These are phyloP conservation scores for Sesamia inferens DNA, from an alignment of 2,888 invertebrate genomes.

Conservation along the genomic window DNA sequence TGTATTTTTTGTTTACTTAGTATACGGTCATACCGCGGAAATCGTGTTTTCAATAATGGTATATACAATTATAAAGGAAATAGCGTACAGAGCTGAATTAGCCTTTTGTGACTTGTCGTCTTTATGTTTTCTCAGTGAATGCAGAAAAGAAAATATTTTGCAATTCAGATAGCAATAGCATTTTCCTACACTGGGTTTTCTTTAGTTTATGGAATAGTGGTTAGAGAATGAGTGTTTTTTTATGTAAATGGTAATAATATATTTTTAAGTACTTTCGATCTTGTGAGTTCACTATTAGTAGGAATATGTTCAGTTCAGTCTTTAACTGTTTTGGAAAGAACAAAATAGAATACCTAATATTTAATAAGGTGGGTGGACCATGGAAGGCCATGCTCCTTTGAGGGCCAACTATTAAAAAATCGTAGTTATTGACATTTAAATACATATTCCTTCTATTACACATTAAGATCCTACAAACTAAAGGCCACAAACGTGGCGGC, in stretches of 20 bases:
- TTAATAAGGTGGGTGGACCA: too few species aligned
- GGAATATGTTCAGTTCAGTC: not conserved
- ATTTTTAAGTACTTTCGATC: not conserved
- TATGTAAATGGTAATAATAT: not conserved
- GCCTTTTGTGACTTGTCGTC: conserved; percentile 15
- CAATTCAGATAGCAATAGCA: not conserved
- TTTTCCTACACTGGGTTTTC: conserved; percentile 3
- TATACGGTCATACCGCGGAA: not conserved
- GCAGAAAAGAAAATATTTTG: not conserved
- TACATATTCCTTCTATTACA: too few species aligned
- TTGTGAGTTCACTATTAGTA: not conserved
- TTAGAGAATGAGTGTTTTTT: not conserved
- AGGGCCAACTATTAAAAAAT: too few species aligned
- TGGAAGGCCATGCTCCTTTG: too few species aligned
- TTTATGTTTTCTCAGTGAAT: conserved; percentile 19
- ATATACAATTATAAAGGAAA: not conserved
- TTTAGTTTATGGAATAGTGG: not conserved
- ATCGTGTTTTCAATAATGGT: not conserved
- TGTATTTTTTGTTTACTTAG: conserved; percentile 14
- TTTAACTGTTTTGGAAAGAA: conserved; percentile 1
- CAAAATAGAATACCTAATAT: not conserved
- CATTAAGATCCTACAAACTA: too few species aligned
- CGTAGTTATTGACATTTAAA: too few species aligned
- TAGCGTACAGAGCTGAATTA: not conserved
- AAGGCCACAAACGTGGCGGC: too few species aligned